Percentiles rank a stretch among this genome's conserved stretches.
phyloP scores from a whole-genome alignment of 2,888 invertebrate species.

The Meteorus colon region DNA sequence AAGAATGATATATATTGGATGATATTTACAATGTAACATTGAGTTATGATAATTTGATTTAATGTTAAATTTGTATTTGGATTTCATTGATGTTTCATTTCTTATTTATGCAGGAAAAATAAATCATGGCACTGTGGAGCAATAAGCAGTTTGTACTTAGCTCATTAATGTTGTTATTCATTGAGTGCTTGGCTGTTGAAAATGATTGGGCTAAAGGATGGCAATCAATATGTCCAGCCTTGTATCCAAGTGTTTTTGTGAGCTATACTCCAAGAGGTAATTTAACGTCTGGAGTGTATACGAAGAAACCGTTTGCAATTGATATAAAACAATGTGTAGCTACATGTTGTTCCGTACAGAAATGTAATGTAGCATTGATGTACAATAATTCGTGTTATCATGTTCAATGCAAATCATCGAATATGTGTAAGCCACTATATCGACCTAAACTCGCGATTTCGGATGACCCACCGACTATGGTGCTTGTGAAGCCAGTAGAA shows the following conservation, averaged over 20 bases:
- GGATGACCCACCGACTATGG: conserved; percentile 82
- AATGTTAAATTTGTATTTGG: conserved; percentile 19
- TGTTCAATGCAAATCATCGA: conserved; percentile 82
- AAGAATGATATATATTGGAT: background rate
- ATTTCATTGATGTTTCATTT: conserved; percentile 16
- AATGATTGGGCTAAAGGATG: conserved; percentile 57
- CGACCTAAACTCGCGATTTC: conserved; percentile 75
- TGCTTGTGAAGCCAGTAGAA: conserved; percentile 83
- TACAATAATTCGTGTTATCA: conserved; percentile 85
- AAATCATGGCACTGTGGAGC: conserved; percentile 54
- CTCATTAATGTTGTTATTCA: conserved; percentile 47
- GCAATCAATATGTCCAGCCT: conserved; percentile 73
- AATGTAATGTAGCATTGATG: conserved; percentile 87
- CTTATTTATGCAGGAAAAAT: conserved; percentile 12
- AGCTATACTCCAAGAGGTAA: conserved; percentile 77
- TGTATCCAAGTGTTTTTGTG: conserved; percentile 76
- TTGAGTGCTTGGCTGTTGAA: conserved; percentile 58
- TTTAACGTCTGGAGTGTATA: conserved; percentile 75
- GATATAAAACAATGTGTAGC: conserved; percentile 80
- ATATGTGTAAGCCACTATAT: conserved; percentile 81
- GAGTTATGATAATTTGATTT: background rate
- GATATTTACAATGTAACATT: background rate
- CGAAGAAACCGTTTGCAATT: conserved; percentile 75
- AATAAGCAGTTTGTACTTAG: background rate
- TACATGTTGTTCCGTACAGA: conserved; percentile 79